Evolutionary conservation across 1,140 invertebrate genomes (phyloP).

Genomic region (Plutomurus gul): DNA sequence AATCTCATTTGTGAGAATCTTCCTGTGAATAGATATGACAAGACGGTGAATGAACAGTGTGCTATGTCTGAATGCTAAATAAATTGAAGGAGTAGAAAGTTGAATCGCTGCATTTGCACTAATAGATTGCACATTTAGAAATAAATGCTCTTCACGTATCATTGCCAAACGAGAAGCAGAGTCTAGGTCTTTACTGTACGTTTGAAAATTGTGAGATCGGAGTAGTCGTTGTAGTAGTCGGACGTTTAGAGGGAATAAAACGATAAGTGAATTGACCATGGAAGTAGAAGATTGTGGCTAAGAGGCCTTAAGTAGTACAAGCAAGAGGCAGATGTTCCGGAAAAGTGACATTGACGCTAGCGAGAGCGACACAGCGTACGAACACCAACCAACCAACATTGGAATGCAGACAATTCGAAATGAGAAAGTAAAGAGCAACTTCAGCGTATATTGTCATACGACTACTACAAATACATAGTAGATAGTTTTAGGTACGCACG

Average conservation of each 20-base stretch:
- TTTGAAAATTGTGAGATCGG: neutral
- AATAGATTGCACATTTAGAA: too few relatives aligned
- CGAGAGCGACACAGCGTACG: neutral
- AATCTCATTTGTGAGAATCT: too few relatives aligned
- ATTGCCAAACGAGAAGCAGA: too few relatives aligned
- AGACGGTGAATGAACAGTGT: too few relatives aligned
- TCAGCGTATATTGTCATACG: neutral
- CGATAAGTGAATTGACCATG: neutral
- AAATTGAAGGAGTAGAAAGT: too few relatives aligned
- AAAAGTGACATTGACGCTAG: neutral
- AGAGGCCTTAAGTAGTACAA: neutral
- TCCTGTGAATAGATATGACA: too few relatives aligned
- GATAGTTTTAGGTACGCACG: neutral
- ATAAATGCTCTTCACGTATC: too few relatives aligned
- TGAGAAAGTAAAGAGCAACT: neutral
- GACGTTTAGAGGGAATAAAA: neutral
- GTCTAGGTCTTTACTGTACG: too few relatives aligned
- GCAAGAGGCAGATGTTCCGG: neutral
- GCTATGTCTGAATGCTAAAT: too few relatives aligned
- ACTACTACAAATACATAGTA: neutral
- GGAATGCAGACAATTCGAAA: neutral
- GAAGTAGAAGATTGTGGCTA: neutral
- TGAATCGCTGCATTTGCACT: too few relatives aligned
- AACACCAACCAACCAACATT: neutral
- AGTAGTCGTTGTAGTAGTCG: neutral